Base-by-base conservation (phyloP, 2,113 vertebrate species). In the Rhadina sibilatrix region DNA sequence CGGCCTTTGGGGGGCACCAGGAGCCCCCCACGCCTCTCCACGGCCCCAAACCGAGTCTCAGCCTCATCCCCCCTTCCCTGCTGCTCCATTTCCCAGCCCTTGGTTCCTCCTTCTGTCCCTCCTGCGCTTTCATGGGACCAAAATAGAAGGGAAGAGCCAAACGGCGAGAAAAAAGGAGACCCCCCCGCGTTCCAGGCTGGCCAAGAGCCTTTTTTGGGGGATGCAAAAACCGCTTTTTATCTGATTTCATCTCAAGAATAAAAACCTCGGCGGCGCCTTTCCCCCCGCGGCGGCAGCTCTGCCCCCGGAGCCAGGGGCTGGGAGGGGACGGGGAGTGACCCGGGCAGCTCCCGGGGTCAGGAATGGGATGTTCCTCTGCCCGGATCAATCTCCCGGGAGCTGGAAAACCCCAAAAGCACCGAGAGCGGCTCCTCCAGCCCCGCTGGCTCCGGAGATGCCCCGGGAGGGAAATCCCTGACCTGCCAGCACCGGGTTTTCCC, bases 61-160 rank as follows among this genome's bases (percentile, higher is more conserved):
- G 5, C 38, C 78, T 87, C 88, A 74, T 17, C 52, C 78, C 52
- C 52, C 65, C 37, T 5, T 1, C 74, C 85, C 65, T 3, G 33
- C 6, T 65, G 91, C 57, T 88, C 94, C 91, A 80, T 92, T 96
- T 96, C 19, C 86, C 93, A 96, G 24, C 71, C 79, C 83, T 79
- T 35, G 28, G 27, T 83, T 52, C 25, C 52, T 85, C 57, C 3
- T 74, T 23, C 79, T 21, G 70, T 80, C 89, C 93, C 70, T 83
- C 47, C 65, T 8, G 20, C 0, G 70, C 96, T 94, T 96, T 96
- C 8, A 83, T 79, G 94, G 93, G 83, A 93, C 49, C 2, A 76
- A 96, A 96, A 96, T 93, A 96, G 93, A 66, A 88, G 75, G 33
- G 79, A 83, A 79, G 57, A 92, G 65, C 17, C 7, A 89, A 93